Base-by-base conservation (phyloP, 2,113 vertebrate species). In the Cyanoramphus novaezelandiae region DNA sequence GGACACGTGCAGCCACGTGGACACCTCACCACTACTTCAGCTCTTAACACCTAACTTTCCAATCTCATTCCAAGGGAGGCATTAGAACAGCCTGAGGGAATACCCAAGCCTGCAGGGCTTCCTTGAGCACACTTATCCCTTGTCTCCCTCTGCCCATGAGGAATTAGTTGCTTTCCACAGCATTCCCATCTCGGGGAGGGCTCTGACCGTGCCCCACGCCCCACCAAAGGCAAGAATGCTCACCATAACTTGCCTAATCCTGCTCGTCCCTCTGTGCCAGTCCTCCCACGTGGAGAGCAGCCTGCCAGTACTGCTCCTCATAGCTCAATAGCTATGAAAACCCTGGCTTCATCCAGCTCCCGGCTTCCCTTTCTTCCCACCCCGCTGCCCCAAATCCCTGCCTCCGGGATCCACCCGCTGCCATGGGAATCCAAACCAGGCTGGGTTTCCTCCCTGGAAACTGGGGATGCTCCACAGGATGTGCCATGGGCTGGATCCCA, bases 211-310 rank as follows among this genome's bases (percentile, higher is more conserved):
- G 76, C 57, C 81, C 70, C 68, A 11, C 47, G 21, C 75, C 79
- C 96, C 95, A 93, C 93, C 93, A 96, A 88, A 86, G 74, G 92
- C 95, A 97, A 97, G 97, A 96, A 97, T 93, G 95, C 80, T 95
- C 92, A 53, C 84, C 41, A 0, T 53, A 68, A 92, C 96, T 87
- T 97, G 95, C 94, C 95, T 95, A 80, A 92, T 97, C 96, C 88
- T 96, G 97, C 93, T 96, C 35, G 1, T 86, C 90, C 88, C 90
- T 81, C 89, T 70, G 70, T 92, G 94, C 96, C 94, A 97, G 88
- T 92, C 86, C 90, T 97, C 97, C 95, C 93, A 95, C 64, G 17
- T 62, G 2, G n/a, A 50, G 72, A 69, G 70, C 86, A 25, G 43
- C 86, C 92, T 94, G 96, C 94, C 88, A 95, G 94, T 1, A 2